A percentile compares a stretch with the other conserved stretches of the same genome.
Conservation (phyloP, 1,140 invertebrate genomes). For the Drosophila sturtevanti region DNA sequence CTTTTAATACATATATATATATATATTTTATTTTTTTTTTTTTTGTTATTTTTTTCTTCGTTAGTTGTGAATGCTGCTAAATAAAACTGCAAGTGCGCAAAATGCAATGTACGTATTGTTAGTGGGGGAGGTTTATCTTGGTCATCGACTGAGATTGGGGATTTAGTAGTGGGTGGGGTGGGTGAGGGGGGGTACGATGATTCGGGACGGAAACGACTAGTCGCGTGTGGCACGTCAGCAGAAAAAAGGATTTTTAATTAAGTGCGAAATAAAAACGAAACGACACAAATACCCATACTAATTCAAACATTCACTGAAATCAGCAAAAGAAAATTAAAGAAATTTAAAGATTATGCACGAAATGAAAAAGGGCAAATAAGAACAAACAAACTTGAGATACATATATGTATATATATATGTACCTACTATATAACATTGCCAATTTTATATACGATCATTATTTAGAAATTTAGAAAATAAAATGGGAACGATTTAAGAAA, state of each 20-base stretch:
- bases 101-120: slow-evolving; percentile 16
- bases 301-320: not conserved
- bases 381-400: not conserved
- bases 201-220: not conserved
- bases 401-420: too few relatives aligned
- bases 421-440: too few relatives aligned
- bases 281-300: slow-evolving; percentile 2
- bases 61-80: slow-evolving; percentile 28
- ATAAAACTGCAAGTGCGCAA: slow-evolving; percentile 27
- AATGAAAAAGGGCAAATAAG: not conserved
- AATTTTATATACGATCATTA: too few relatives aligned
- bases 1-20: too few relatives aligned
- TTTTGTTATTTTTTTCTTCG: slow-evolving; percentile 15
- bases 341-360: not conserved
- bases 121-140: too few relatives aligned
- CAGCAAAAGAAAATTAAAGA: slow-evolving; percentile 18
- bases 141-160: slow-evolving; percentile 2
- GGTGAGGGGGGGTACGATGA: slow-evolving; percentile 1
- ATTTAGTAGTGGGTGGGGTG: not conserved
- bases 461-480: too few relatives aligned
- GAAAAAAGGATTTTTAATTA: slow-evolving; percentile 60
- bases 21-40: slow-evolving; percentile 17
- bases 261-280: slow-evolving; percentile 61
- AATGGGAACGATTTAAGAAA: too few relatives aligned
- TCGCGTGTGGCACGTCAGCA: slow-evolving; percentile 68